A percentile compares a stretch with the other conserved stretches of the same genome.
Evolutionary conservation across 2,888 invertebrate genomes (phyloP).

Genomic region (Salticus scenicus): DNA sequence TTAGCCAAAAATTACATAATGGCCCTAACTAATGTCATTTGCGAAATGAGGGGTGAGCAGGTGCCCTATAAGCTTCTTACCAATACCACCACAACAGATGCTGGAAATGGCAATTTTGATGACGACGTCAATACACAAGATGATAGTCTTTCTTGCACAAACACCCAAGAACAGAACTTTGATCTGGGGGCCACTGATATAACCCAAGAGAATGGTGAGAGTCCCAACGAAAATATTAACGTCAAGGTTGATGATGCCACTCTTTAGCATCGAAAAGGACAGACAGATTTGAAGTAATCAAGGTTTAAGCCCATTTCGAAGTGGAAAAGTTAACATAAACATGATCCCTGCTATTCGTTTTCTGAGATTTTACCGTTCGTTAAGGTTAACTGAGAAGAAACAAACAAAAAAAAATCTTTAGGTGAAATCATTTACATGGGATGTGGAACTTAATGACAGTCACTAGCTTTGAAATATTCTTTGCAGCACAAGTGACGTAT

Average conservation of each 20-base stretch:
- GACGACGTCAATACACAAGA: background rate
- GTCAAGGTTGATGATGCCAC: background rate
- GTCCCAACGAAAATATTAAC: background rate
- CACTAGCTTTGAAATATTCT: background rate
- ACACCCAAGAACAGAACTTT: background rate
- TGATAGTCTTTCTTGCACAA: background rate
- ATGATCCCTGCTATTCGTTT: background rate
- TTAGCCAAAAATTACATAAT: slow-evolving; percentile 93
- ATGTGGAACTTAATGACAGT: background rate
- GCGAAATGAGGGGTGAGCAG: slow-evolving; percentile 76
- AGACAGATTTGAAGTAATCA: background rate
- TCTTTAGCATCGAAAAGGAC: background rate
- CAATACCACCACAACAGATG: background rate
- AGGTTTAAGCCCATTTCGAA: too few species aligned
- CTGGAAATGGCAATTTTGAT: background rate
- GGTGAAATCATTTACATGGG: background rate
- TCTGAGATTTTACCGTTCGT: background rate
- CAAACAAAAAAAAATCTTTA: too few species aligned
- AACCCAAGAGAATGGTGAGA: slow-evolving; percentile 11
- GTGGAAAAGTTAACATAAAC: too few species aligned
- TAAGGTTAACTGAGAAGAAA: background rate
- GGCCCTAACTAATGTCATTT: slow-evolving; percentile 89
- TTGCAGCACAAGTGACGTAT: background rate
- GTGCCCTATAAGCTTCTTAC: slow-evolving; percentile 64
- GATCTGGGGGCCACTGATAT: background rate